A percentile compares a stretch with the other conserved stretches of the same genome.
Evolutionary conservation across 2,888 invertebrate species (phyloP).

Genomic region (Boloria selene): DNA sequence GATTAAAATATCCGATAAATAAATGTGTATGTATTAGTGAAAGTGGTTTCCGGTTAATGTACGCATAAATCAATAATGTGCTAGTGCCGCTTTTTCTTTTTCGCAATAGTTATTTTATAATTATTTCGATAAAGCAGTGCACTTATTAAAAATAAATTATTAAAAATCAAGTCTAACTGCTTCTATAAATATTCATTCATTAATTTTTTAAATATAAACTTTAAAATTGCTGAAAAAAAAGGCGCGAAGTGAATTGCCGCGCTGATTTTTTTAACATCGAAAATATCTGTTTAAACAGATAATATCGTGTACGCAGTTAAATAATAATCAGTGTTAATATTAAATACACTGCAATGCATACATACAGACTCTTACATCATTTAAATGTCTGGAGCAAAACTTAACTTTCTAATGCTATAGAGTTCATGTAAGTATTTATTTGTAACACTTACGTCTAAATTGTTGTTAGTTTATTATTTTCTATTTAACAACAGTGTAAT

Average conservation of each 20-base stretch:
- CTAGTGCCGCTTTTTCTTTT: conserved; percentile 76
- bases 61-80: conserved; percentile 73
- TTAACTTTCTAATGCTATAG: conserved; percentile 58
- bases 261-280: conserved; percentile 50
- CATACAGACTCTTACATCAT: conserved; percentile 46
- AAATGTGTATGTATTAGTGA: conserved; percentile 51
- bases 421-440: conserved; percentile 71
- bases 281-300: conserved; percentile 41
- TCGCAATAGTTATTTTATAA: conserved; percentile 54
- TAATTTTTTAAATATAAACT: conserved; percentile 40
- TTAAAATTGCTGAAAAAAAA: conserved; percentile 63
- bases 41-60: conserved; percentile 52
- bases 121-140: conserved; percentile 46
- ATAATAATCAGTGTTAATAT: conserved; percentile 10
- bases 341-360: conserved; percentile 42
- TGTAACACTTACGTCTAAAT: conserved; percentile 39
- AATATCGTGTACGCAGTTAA: conserved; percentile 7
- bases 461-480: conserved; percentile 11
- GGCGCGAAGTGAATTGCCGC: conserved; percentile 69
- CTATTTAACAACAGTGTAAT: conserved; percentile 1
- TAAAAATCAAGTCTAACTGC: conserved; percentile 19
- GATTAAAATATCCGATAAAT: conserved; percentile 45
- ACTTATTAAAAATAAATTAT: conserved; percentile 16
- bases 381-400: conserved; percentile 51
- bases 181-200: conserved; percentile 33